Evolutionary conservation across 2,797 vertebrate species (phyloP).

Genomic region (Dendrocincla fuliginosa): DNA sequence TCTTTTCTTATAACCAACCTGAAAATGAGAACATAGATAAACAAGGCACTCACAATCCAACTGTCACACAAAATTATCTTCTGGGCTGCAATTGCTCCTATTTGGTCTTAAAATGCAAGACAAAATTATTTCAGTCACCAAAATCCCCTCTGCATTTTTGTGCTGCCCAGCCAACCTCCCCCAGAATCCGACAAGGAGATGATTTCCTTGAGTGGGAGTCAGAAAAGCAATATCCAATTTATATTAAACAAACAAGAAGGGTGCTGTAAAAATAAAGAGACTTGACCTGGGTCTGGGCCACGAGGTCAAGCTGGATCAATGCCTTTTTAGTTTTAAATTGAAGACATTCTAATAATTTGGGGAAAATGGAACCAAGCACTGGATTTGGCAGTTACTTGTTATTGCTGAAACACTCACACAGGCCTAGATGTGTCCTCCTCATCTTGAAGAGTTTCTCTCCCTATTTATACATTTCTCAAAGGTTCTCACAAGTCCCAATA

Average conservation of each 20-base stretch:
- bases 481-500: neutral
- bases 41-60: neutral
- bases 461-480: neutral
- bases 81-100: slow-evolving; percentile 12
- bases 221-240: slow-evolving; percentile 50
- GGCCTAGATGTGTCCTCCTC: neutral
- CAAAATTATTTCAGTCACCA: slow-evolving; percentile 17
- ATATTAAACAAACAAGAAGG: slow-evolving; percentile 49
- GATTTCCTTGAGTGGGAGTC: slow-evolving; percentile 35
- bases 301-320: neutral
- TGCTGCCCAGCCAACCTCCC: neutral
- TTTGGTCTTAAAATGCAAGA: neutral
- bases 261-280: slow-evolving; percentile 42
- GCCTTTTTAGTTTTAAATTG: slow-evolving; percentile 21
- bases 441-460: neutral
- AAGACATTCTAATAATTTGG: slow-evolving; percentile 5
- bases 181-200: neutral
- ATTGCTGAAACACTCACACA: neutral
- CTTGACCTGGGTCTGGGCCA: slow-evolving; percentile 7
- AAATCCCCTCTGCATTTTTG: slow-evolving; percentile 22
- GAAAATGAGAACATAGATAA: slow-evolving; percentile 55
- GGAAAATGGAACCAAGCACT: neutral
- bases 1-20: slow-evolving; percentile 36
- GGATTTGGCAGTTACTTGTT: neutral
- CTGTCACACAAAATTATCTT: slow-evolving; percentile 43